Evolutionary conservation across 2,888 invertebrate genomes (phyloP).

Genomic region (Unio pictorum): DNA sequence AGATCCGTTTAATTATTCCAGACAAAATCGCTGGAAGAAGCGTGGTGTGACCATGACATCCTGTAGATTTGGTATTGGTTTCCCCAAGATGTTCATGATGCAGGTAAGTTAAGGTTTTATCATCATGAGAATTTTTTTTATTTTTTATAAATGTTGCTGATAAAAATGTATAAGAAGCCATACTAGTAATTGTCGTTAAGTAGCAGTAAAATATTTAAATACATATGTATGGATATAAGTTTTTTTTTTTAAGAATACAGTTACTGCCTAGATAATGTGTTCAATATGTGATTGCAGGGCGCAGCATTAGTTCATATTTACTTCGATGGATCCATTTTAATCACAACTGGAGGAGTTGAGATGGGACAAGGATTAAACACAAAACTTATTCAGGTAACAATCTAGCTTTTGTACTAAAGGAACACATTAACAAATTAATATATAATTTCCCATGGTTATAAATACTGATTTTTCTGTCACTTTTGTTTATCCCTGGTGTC

Average conservation of each 20-base stretch:
- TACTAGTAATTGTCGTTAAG: too few relatives aligned
- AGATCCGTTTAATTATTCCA: slow-evolving; percentile 70
- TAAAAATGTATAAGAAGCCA: too few relatives aligned
- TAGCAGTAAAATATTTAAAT: background rate
- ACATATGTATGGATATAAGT: too few relatives aligned
- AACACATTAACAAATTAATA: too few relatives aligned
- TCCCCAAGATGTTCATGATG: slow-evolving; percentile 21
- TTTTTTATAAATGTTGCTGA: too few relatives aligned
- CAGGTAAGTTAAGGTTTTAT: slow-evolving; percentile 73
- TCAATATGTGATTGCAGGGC: slow-evolving; percentile 30
- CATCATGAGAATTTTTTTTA: too few relatives aligned
- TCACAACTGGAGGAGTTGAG: slow-evolving; percentile 56
- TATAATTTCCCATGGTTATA: too few relatives aligned
- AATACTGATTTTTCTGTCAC: too few relatives aligned
- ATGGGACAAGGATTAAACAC: slow-evolving; percentile 62
- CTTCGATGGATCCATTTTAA: slow-evolving; percentile 70
- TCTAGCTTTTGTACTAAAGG: too few relatives aligned
- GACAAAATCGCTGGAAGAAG: slow-evolving; percentile 88
- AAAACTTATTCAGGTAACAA: slow-evolving; percentile 51
- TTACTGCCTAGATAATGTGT: background rate
- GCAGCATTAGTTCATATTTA: slow-evolving; percentile 56
- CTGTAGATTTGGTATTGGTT: slow-evolving; percentile 41
- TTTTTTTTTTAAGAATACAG: background rate
- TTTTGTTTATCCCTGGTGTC: too few relatives aligned
- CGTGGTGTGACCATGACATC: slow-evolving; percentile 64